A percentile compares a stretch with the other conserved stretches of the same genome.
Conservation (phyloP, 2,888 invertebrate genomes). For the Xestobium rufovillosum region DNA sequence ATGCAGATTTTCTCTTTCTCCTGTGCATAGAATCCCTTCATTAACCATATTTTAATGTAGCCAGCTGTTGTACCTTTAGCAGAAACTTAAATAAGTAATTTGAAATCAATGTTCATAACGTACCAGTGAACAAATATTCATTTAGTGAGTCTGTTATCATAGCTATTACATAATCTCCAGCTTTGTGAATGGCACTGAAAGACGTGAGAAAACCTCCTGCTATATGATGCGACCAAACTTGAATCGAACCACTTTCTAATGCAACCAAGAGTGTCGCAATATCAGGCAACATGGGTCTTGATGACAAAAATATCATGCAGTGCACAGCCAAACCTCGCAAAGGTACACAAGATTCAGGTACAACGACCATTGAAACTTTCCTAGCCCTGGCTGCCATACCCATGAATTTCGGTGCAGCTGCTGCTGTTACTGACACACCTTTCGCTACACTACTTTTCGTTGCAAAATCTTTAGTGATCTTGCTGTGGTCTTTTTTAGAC, state of each 20-base stretch:
- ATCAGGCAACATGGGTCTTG: constrained; percentile 47
- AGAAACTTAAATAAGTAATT: constrained; percentile 6
- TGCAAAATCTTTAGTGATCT: too few species aligned
- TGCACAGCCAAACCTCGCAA: constrained; percentile 53
- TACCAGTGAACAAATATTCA: constrained; percentile 65
- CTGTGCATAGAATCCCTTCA: constrained; percentile 57
- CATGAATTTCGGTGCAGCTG: constrained; percentile 4
- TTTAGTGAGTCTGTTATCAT: constrained; percentile 65
- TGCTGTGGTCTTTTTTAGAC: too few species aligned
- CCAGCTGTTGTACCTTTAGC: constrained; percentile 53
- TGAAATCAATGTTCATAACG: constrained; percentile 20
- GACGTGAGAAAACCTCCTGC: constrained; percentile 62
- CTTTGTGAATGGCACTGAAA: constrained; percentile 62
- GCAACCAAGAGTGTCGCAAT: constrained; percentile 63
- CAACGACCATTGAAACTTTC: constrained; percentile 42
- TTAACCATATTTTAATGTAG: constrained; percentile 73
- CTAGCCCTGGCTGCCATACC: constrained; percentile 24
- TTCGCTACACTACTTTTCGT: too few species aligned
- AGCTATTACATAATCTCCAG: constrained; percentile 58
- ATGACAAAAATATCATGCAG: constrained; percentile 58
- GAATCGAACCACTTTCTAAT: constrained; percentile 67
- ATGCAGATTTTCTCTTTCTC: constrained; percentile 52
- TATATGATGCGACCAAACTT: constrained; percentile 76
- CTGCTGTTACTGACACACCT: neutral
- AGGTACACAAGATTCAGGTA: constrained; percentile 41